Percentiles rank a stretch among this genome's conserved stretches.
Evolutionary conservation across 2,797 vertebrate species (phyloP).

Genomic region (Sciurus carolinensis): DNA sequence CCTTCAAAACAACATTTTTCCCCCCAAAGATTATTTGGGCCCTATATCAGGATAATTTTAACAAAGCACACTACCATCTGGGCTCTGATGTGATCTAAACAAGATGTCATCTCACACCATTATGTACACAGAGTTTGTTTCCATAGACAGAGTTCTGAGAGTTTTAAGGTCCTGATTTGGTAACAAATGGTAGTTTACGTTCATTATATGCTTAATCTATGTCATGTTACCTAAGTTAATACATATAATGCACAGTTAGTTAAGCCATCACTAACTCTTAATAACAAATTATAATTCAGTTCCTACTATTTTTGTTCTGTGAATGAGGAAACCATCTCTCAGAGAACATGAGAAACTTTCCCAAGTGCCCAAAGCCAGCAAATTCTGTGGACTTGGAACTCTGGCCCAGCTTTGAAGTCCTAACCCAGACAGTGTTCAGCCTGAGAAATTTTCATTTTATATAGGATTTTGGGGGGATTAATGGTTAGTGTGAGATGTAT

Average conservation of each 20-base stretch:
- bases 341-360: neutral
- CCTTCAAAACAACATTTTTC: neutral
- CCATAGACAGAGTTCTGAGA: neutral
- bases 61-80: conserved; percentile 81
- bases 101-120: conserved; percentile 80
- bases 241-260: neutral
- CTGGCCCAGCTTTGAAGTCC: neutral
- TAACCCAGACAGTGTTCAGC: neutral
- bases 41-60: conserved; percentile 73
- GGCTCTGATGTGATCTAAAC: conserved; percentile 79
- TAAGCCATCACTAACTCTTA: neutral
- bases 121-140: conserved; percentile 55
- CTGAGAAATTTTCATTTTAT: neutral
- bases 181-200: conserved; percentile 10
- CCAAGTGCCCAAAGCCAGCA: neutral
- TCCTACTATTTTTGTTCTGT: neutral
- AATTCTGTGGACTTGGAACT: neutral
- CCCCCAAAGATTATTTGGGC: neutral
- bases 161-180: conserved; percentile 14
- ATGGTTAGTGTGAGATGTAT: neutral
- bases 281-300: neutral
- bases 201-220: neutral
- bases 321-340: neutral
- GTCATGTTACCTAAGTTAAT: neutral
- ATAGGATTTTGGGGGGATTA: neutral